Conservation (phyloP, 64 coral and sea anemone species). For the Montipora cactus region DNA sequence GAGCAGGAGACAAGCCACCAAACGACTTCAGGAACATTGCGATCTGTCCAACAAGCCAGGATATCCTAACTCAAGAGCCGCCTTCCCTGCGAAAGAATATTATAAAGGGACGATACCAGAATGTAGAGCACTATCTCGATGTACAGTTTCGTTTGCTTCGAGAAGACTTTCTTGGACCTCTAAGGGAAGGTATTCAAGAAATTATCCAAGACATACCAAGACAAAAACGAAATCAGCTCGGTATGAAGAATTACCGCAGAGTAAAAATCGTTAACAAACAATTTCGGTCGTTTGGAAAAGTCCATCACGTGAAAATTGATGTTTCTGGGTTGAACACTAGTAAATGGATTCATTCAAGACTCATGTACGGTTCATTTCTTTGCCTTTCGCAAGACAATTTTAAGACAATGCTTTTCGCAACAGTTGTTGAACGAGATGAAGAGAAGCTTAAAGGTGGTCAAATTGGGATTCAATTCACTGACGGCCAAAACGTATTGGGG, state of each 20-base stretch:
- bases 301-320: conserved; percentile 67
- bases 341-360: conserved; percentile 40
- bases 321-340: conserved; percentile 57
- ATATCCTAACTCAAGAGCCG: conserved; percentile 49
- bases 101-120: conserved; percentile 55
- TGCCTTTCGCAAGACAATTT: conserved; percentile 82
- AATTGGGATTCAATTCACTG: conserved; percentile 13
- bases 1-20: conserved; percentile 49
- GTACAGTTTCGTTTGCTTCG: conserved; percentile 77
- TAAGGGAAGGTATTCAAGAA: conserved; percentile 78
- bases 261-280: conserved; percentile 66
- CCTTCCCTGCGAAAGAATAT: conserved; percentile 76
- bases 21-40: conserved; percentile 73
- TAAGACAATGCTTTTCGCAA: conserved; percentile 75
- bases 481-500: conserved; percentile 34
- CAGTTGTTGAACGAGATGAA: conserved; percentile 62
- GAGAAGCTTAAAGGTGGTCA: neutral
- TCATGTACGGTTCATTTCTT: conserved; percentile 67
- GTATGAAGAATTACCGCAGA: conserved; percentile 55
- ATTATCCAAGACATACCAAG: conserved; percentile 5
- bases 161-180: conserved; percentile 77
- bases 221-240: conserved; percentile 42
- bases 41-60: conserved; percentile 63
- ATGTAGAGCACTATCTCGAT: conserved; percentile 81
- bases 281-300: conserved; percentile 50